phyloP scores from a whole-genome alignment of 1,140 invertebrate genomes.

The Plodia interpunctella region DNA sequence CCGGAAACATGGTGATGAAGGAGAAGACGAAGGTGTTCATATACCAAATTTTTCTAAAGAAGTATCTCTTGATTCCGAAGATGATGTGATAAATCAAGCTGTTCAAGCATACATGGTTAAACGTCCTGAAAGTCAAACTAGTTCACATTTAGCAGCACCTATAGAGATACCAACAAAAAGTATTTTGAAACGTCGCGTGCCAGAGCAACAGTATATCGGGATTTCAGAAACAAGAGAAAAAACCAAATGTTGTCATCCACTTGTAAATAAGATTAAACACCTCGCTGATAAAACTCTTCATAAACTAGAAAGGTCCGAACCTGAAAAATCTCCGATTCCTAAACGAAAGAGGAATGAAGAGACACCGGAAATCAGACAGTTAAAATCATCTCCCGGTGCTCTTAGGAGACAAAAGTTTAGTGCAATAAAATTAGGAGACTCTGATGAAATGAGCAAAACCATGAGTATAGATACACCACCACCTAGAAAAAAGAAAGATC shows the following conservation, averaged over 20 bases:
- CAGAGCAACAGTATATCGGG: slow-evolving; percentile 57
- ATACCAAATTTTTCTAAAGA: slow-evolving; percentile 76
- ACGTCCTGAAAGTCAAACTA: slow-evolving; percentile 39
- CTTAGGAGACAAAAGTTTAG: slow-evolving; percentile 70
- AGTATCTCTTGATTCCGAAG: slow-evolving; percentile 71
- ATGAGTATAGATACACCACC: slow-evolving; percentile 56
- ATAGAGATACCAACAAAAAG: slow-evolving; percentile 61
- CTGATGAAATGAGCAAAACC: slow-evolving; percentile 70
- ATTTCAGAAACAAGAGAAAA: slow-evolving; percentile 67
- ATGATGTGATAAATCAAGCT: slow-evolving; percentile 44
- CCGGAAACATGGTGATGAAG: slow-evolving; percentile 68
- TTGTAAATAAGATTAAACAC: slow-evolving; percentile 80
- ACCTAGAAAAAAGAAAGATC: slow-evolving; percentile 74
- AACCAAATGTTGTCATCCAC: slow-evolving; percentile 77
- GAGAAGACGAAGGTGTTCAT: slow-evolving; percentile 63
- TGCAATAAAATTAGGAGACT: slow-evolving; percentile 63
- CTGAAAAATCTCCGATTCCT: slow-evolving; percentile 67
- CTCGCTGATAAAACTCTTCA: slow-evolving; percentile 79
- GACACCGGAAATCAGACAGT: slow-evolving; percentile 64
- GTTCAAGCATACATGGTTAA: slow-evolving; percentile 28
- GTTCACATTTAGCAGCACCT: slow-evolving; percentile 42
- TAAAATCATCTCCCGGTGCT: slow-evolving; percentile 69
- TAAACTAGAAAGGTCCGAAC: slow-evolving; percentile 67
- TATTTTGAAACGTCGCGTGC: slow-evolving; percentile 67
- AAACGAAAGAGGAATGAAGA: slow-evolving; percentile 66